Base-by-base conservation (phyloP, 1,140 invertebrate species). In the Xylocopa sonorina region DNA sequence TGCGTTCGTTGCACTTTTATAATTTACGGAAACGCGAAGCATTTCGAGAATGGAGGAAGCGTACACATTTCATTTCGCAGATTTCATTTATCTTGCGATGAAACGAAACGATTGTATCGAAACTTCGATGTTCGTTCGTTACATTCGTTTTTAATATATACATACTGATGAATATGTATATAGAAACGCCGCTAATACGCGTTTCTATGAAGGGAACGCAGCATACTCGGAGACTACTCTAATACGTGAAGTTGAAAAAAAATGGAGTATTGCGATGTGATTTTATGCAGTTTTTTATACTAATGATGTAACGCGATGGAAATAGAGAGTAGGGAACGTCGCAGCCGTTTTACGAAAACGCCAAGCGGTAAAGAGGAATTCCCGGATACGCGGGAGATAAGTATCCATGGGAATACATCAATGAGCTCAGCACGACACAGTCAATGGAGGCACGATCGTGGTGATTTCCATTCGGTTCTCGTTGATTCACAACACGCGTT, bases 401-500 rank as follows among this genome's bases (percentile, higher is more conserved):
- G 43, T 43, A 64, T 82, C 69, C 75, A 55, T 53, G 81, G 64
- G 55, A 75, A 67, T 60, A 43, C 58, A 80, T 84, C 77, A 80
- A 84, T 84, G 77, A 79, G 55, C 50, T 2, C 53, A 57, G 32
- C 57, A 27, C 46, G 12, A 29, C 64, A 41, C 24, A 32, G 51
- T 76, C 81, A 83, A 84, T 84, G 82, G 43, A 82, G 66, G 51
- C 66, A 38, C 60, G 46, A 66, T 66, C 29, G 55, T 55, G 29
- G 67, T 57, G 48, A 53, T 62, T 79, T 64, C 69, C 64, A 69
- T 62, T 53, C 62, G 48, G 43, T 21, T 51, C 29, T 83, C 71
- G 60, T 83, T 63, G 72, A 72, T 84, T 84, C 77, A 41, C 43
- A 53, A 60, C 77, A 46, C 51, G 75, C 43, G 58, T 80, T 76